Evolutionary conservation across 2,113 vertebrate species (phyloP).

Genomic region (Nymphicus hollandicus): DNA sequence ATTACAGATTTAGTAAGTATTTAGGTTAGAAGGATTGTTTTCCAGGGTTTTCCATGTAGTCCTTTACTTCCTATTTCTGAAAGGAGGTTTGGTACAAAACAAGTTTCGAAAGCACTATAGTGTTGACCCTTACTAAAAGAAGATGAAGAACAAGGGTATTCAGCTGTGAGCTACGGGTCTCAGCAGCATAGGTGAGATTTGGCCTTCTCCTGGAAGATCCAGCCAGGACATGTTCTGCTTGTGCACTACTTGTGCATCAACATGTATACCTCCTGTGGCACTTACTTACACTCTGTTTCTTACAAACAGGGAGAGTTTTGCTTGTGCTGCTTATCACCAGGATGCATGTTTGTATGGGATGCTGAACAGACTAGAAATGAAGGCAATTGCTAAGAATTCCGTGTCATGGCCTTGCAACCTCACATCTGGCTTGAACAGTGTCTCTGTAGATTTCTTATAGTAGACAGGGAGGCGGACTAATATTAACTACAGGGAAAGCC

Average conservation of each 20-base stretch:
- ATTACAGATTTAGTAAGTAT: background rate
- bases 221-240: rapidly evolving
- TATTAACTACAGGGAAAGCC: background rate
- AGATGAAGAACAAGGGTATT: background rate
- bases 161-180: background rate
- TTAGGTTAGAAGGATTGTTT: background rate
- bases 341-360: background rate
- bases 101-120: background rate
- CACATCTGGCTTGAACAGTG: background rate
- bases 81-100: background rate
- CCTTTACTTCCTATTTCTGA: background rate
- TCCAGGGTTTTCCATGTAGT: background rate
- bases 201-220: background rate
- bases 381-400: background rate
- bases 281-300: background rate
- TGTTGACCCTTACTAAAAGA: background rate
- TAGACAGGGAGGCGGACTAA: background rate
- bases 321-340: background rate
- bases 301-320: background rate
- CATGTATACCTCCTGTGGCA: rapidly evolving
- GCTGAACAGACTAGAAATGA: background rate
- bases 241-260: background rate
- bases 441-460: background rate
- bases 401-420: rapidly evolving
- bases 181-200: background rate